A percentile compares a stretch with the other conserved stretches of the same genome.
Conservation (phyloP, 1,140 invertebrate species). For the Venustaconcha ellipsiformis region DNA sequence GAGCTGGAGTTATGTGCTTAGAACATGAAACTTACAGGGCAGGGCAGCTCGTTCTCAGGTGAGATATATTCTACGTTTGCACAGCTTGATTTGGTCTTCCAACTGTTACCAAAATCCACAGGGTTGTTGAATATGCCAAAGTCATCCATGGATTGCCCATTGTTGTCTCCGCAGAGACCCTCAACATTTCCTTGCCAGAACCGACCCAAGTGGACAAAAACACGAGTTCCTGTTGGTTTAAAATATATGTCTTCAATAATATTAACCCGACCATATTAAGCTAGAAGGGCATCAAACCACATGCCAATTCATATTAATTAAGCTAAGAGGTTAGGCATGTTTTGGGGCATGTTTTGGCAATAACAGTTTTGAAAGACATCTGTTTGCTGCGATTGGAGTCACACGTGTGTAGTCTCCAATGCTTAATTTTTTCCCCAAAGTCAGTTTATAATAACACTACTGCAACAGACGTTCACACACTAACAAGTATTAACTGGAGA, state of each 20-base stretch:
- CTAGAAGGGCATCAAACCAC: not conserved
- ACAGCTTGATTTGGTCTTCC: constrained; percentile 29
- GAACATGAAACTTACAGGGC: constrained; percentile 19
- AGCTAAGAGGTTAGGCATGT: not conserved
- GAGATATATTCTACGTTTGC: constrained; percentile 8
- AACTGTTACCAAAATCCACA: constrained; percentile 33
- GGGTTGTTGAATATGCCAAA: constrained; percentile 1
- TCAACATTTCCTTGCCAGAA: constrained; percentile 23
- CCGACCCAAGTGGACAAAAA: constrained; percentile 31
- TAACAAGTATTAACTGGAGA: too few species aligned
- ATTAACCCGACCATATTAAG: not conserved
- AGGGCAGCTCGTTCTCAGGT: constrained; percentile 19
- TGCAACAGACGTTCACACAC: too few species aligned
- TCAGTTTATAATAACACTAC: too few species aligned
- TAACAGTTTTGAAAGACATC: not conserved
- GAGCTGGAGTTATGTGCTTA: too few species aligned
- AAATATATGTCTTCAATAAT: not conserved
- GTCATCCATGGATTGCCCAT: constrained; percentile 29
- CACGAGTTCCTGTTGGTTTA: constrained; percentile 24
- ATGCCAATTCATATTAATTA: not conserved
- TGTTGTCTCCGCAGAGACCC: constrained; percentile 39
- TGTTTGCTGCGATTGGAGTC: not conserved
- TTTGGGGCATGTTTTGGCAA: not conserved
- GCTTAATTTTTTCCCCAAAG: too few species aligned
- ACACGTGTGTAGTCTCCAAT: not conserved